A percentile compares a stretch with the other conserved stretches of the same genome.
These are phyloP conservation scores for Apomyelois bistriatella DNA, from an alignment of 2,888 invertebrate species.

Conservation along the genomic window DNA sequence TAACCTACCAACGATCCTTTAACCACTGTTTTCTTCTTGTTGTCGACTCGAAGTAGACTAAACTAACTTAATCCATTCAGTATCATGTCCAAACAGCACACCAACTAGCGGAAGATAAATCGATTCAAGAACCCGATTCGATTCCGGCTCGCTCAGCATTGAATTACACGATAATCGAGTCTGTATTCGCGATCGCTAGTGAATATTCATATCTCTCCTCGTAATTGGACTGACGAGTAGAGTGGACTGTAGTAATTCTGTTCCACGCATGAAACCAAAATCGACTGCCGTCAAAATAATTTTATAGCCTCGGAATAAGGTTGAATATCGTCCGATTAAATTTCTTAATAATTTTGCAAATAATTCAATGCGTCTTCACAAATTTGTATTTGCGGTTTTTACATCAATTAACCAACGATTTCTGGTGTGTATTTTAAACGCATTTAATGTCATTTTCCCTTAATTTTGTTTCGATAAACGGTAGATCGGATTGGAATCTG, in stretches of 20 bases:
- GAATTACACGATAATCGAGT: slow-evolving; percentile 56
- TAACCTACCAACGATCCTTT: too few species aligned
- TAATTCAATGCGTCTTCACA: background rate
- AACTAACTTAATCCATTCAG: background rate
- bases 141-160: slow-evolving; percentile 21
- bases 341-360: background rate
- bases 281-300: background rate
- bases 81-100: background rate
- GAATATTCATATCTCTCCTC: slow-evolving; percentile 65
- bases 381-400: slow-evolving; percentile 1
- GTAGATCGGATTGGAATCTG: background rate
- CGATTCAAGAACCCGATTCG: slow-evolving; percentile 14
- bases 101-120: slow-evolving; percentile 11
- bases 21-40: too few species aligned
- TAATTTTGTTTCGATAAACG: background rate
- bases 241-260: slow-evolving; percentile 41
- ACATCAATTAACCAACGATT: background rate
- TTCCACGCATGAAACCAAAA: slow-evolving; percentile 21
- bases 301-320: background rate
- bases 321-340: background rate
- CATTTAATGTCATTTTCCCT: background rate
- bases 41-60: too few species aligned
- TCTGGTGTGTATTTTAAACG: background rate
- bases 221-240: slow-evolving; percentile 62
- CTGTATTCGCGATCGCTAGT: slow-evolving; percentile 51